Conservation (phyloP, 2,888 invertebrate genomes). For the Iphiclides podalirius region DNA sequence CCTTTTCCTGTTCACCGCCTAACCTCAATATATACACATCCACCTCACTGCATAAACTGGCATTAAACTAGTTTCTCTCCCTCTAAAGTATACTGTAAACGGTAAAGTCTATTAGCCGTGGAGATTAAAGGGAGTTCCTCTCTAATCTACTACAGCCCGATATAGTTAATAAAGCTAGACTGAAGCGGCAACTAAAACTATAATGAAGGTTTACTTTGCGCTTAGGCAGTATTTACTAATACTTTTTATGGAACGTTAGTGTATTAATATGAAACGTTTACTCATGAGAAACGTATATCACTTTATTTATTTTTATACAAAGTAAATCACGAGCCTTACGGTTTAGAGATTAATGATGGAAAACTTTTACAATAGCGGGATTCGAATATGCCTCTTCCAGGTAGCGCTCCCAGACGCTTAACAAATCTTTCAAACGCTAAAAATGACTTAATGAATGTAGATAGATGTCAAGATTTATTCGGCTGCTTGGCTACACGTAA, state of each 20-base stretch:
- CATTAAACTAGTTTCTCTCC: neutral
- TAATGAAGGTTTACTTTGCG: conserved; percentile 19
- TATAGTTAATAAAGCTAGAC: conserved; percentile 12
- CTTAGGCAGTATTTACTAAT: conserved; percentile 12
- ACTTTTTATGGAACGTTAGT: conserved; percentile 1
- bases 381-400: too few species aligned
- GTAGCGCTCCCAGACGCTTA: too few species aligned
- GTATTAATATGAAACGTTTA: neutral
- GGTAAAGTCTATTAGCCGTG: conserved; percentile 11
- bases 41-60: neutral
- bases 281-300: neutral
- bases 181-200: conserved; percentile 15
- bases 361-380: too few species aligned
- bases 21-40: neutral
- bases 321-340: too few species aligned
- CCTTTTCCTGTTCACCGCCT: neutral
- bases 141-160: conserved; percentile 18
- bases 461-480: too few species aligned
- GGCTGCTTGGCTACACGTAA: too few species aligned
- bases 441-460: too few species aligned
- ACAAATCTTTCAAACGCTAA: too few species aligned
- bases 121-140: conserved; percentile 15
- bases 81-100: neutral
- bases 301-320: too few species aligned
- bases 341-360: too few species aligned